Base-by-base conservation (phyloP, 1,140 invertebrate species). In the Habropoda laboriosa region DNA sequence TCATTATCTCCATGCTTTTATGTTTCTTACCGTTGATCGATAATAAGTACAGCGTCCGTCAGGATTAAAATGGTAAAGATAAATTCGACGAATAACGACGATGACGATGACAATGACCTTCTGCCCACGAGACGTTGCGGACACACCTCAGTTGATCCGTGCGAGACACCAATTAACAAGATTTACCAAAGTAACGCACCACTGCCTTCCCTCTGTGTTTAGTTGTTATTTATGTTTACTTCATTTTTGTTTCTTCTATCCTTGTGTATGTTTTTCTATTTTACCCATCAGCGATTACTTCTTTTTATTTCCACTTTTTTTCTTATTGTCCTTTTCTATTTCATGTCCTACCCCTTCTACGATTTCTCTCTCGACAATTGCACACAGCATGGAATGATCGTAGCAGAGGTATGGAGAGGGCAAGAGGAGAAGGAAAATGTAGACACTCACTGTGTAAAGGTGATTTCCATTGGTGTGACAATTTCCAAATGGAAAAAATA, bases 111-210 rank as follows among this genome's bases (percentile, higher is more conserved):
- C 53, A 51, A 70, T 55, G 58, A 75, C 68, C 76, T 72, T 68
- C 68, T 68, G 64, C 58, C 66, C 58, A 63, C 57, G 73, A 73
- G 57, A 77, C 61, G 47, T 76, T 42, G 61, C 70, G 70, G 58
- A 51, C 49, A 63, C n/a, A 53, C 40, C 68, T 73, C 47, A 71
- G 57, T 51, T 58, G 80, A 86, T 82, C 77, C 66, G 79, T 81
- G 80, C 80, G 79, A 86, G 81, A 81, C 81, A 86, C 81, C 83
- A 81, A 89, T 86, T 83, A 83, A n/a, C 77, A 86, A 79, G 66
- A 78, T 89, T n/a, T n/a, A 91, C 81, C 82, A 83, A 91, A 91
- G 85, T 89, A 92, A 91, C 89, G 89, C 90, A 91, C 90, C 91
- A 92, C 91, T 92, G 91, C 91, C 91, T 91, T 86, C 87, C 87